Conservation (phyloP, 92 coral and sea anemone species). For the Porites rus region DNA sequence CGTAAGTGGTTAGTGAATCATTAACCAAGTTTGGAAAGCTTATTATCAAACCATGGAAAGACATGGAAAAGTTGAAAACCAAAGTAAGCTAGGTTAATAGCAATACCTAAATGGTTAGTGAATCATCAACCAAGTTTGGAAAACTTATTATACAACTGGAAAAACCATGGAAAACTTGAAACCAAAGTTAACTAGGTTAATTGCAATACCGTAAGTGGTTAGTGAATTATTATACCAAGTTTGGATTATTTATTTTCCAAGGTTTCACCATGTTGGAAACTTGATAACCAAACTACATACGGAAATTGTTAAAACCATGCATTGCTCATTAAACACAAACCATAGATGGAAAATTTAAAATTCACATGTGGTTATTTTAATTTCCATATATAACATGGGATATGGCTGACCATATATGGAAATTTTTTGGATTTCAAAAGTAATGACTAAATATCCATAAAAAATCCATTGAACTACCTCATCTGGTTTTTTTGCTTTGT, state of each 20-base stretch:
- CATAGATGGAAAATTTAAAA: constrained; percentile 3
- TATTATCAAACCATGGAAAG: no score
- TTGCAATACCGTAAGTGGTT: background rate
- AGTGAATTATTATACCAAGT: background rate
- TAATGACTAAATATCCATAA: constrained; percentile 3
- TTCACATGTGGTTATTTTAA: constrained; percentile 1
- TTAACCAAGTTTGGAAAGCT: no score
- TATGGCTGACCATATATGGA: background rate
- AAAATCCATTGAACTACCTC: constrained; percentile 14
- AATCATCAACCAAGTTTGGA: no score
- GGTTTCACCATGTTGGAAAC: constrained; percentile 3
- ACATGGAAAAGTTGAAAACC: no score
- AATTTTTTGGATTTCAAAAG: constrained; percentile 1
- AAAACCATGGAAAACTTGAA: background rate
- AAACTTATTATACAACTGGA: no score
- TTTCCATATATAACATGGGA: constrained; percentile 22
- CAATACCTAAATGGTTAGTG: no score
- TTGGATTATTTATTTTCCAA: constrained; percentile 13
- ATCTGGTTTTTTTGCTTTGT: constrained; percentile 5
- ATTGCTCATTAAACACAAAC: background rate
- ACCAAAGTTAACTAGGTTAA: constrained; percentile 6
- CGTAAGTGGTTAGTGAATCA: no score
- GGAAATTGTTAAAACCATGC: background rate
- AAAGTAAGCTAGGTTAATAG: no score
- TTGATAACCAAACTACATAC: background rate